phyloP scores from a whole-genome alignment of 2,797 vertebrate species.

The Esox masquinongy region DNA sequence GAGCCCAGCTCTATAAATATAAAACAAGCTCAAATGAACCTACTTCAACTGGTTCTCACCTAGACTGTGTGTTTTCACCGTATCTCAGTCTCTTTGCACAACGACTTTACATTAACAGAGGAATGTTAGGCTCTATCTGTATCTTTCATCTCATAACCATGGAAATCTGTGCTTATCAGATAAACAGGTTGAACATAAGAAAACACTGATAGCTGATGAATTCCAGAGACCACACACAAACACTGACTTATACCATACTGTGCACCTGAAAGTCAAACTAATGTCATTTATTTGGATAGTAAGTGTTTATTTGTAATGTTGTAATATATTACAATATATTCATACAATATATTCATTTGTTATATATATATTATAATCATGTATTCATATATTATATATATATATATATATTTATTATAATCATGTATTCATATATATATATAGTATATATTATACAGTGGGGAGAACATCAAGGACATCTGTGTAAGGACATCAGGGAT shows the following conservation, averaged over 20 bases:
- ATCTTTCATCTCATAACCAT: background rate
- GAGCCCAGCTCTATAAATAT: background rate
- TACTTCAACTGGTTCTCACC: background rate
- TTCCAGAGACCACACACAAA: slow-evolving; percentile 6
- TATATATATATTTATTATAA: too few species aligned
- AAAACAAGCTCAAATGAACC: background rate
- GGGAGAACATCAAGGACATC: too few species aligned
- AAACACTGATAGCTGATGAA: slow-evolving; percentile 1
- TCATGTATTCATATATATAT: too few species aligned
- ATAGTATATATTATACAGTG: too few species aligned
- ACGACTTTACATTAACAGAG: background rate
- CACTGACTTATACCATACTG: background rate
- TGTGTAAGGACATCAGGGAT: too few species aligned
- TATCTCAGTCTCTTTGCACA: background rate
- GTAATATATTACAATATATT: too few species aligned
- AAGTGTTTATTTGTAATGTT: too few species aligned
- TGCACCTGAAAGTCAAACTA: too few species aligned
- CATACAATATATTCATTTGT: too few species aligned
- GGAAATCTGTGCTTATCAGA: slow-evolving; percentile 25
- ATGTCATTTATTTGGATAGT: too few species aligned
- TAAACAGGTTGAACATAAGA: slow-evolving; percentile 17
- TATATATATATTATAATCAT: too few species aligned
- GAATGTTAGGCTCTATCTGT: background rate
- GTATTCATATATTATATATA: too few species aligned
- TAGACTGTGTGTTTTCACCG: background rate